phyloP scores from a whole-genome alignment of 1,140 invertebrate species.

The Dendroctonus valens region DNA sequence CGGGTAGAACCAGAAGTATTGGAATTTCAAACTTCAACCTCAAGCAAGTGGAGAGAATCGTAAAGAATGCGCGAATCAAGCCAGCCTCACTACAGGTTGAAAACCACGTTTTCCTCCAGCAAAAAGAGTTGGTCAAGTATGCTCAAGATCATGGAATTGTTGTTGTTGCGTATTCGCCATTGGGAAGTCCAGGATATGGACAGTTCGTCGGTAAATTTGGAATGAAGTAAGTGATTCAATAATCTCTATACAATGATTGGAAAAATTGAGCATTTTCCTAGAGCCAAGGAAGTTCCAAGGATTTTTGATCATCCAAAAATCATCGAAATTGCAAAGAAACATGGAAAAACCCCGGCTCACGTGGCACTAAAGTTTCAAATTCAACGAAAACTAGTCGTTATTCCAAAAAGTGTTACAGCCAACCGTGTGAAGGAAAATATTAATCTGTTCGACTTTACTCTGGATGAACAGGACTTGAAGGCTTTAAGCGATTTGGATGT shows the following conservation, averaged over 20 bases:
- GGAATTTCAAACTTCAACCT: conserved; percentile 78
- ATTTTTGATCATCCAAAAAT: conserved; percentile 68
- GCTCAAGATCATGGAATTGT: conserved; percentile 70
- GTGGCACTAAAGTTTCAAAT: conserved; percentile 74
- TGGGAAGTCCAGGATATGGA: conserved; percentile 67
- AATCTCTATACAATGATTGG: background rate
- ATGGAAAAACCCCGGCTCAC: conserved; percentile 74
- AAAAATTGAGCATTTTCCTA: conserved; percentile 41
- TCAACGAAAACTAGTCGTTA: conserved; percentile 71
- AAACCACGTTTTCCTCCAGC: conserved; percentile 79
- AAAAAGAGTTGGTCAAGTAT: conserved; percentile 68
- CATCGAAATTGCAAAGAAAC: conserved; percentile 63
- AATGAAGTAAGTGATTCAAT: conserved; percentile 38
- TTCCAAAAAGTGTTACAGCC: conserved; percentile 81
- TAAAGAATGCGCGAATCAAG: conserved; percentile 62
- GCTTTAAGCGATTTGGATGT: conserved; percentile 59
- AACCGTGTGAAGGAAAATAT: conserved; percentile 66
- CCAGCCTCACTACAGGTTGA: conserved; percentile 76
- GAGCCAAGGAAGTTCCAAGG: conserved; percentile 53
- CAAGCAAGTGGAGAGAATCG: conserved; percentile 64
- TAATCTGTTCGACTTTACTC: conserved; percentile 63
- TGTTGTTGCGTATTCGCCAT: conserved; percentile 78
- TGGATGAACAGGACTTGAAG: conserved; percentile 57
- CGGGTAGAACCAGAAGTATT: conserved; percentile 63
- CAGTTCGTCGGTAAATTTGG: conserved; percentile 51